Base-by-base conservation (phyloP, 2,888 invertebrate genomes). In the Eupithecia dodoneata region DNA sequence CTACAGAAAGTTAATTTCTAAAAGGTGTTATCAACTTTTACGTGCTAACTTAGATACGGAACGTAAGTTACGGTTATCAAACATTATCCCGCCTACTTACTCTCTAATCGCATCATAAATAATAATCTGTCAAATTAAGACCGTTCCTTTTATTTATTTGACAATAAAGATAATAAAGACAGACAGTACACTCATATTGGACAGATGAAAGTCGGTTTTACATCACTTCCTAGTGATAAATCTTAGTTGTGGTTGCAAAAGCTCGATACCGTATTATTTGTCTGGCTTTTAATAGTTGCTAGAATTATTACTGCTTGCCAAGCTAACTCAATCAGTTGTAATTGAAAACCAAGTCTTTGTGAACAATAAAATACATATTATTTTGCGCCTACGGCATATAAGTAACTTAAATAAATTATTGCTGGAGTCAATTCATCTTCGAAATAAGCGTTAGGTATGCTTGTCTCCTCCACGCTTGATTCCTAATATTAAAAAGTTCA, bases 141-240 rank as follows among this genome's bases (percentile, higher is more conserved):
- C 80, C 78, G 72, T 73, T 72, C 59, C 63, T 59, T 65, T 78
- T 80, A 80, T 79, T 80, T 77, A 82, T 79, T 74, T 76, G 82
- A 81, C 82, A 76, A 76, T 78, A 73, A 78, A 81, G 81, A 79
- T 77, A 76, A 80, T 74, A 82, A 80, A 81, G 79, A 80, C 76
- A 79, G 82, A 76, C 79, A 79, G 76, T 82, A 78, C 82, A 81
- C 79, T 75, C 78, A 80, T 79, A 83, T 81, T 82, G 80, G 79
- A 78, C 82, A 82, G 86, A 85, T 84, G 82, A 86, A 84, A 86
- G 85, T 87, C 84, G 76, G 79, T 80, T 87, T 87, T 86, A 89
- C 87, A 85, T 81, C 86, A 82, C 89, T 90, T 90, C 88, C 90
- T 85, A 79, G 89, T 87, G 81, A 86, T 90, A 89, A 90, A 89